These are phyloP conservation scores for Falco concolor DNA, from an alignment of 2,797 vertebrate species.

Conservation along the genomic window DNA sequence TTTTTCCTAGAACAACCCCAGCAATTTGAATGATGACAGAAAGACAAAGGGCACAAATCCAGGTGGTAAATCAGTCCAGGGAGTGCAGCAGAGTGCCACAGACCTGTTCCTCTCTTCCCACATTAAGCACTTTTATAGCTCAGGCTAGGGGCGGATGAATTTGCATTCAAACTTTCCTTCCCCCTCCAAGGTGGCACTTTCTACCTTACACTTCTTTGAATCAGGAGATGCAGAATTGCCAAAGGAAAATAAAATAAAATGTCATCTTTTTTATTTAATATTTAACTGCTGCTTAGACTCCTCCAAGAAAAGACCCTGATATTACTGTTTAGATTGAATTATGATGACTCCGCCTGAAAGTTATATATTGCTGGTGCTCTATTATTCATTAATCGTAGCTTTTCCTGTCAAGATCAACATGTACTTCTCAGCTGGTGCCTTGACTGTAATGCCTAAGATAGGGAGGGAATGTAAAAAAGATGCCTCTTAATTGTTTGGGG, in stretches of 20 bases:
- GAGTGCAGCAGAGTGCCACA: neutral
- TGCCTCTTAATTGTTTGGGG: constrained; percentile 63
- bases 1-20: neutral
- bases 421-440: constrained; percentile 61
- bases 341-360: constrained; percentile 44
- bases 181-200: neutral
- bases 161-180: neutral
- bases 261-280: constrained; percentile 56
- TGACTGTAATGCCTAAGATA: constrained; percentile 22
- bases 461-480: constrained; percentile 35
- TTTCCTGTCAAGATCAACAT: constrained; percentile 68
- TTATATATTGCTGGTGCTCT: constrained; percentile 57
- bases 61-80: neutral
- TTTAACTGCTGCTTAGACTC: constrained; percentile 52
- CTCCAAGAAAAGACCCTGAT: constrained; percentile 30
- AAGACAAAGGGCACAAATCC: neutral
- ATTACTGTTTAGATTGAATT: constrained; percentile 61
- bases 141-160: neutral
- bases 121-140: neutral
- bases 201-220: neutral
- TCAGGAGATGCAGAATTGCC: neutral
- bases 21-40: neutral
- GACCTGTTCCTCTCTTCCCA: neutral
- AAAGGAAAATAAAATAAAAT: constrained; percentile 57
- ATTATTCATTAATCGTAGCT: constrained; percentile 68